These are phyloP conservation scores for Pocillopora meandrina DNA, from an alignment of 92 coral and sea anemone species.

Conservation along the genomic window DNA sequence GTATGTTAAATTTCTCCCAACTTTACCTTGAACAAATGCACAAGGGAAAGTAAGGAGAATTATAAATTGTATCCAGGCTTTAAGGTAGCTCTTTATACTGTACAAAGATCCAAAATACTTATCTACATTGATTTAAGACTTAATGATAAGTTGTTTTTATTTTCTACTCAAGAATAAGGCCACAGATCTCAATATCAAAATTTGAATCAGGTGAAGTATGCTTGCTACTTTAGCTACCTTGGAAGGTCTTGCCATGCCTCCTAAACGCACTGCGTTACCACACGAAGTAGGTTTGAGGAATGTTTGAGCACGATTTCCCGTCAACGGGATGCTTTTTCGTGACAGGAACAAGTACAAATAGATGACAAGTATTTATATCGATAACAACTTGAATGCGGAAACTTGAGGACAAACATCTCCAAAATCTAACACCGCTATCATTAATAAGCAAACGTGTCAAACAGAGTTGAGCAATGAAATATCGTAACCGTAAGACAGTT, in stretches of 20 bases:
- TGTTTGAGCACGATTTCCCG: neutral
- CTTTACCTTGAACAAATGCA: neutral
- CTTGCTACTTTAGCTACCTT: neutral
- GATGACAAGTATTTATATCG: neutral
- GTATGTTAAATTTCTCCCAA: neutral
- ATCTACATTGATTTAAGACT: conserved; percentile 26
- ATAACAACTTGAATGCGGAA: neutral
- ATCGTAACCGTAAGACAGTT: too few relatives aligned
- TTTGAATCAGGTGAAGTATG: neutral
- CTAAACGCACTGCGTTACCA: neutral
- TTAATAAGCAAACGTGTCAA: neutral
- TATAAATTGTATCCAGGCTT: neutral
- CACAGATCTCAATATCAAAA: neutral
- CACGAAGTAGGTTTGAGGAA: neutral
- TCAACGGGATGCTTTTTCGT: neutral
- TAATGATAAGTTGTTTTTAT: neutral
- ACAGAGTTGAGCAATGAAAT: too few relatives aligned
- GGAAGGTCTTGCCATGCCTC: neutral
- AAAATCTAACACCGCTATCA: neutral
- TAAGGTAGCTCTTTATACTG: conserved; percentile 8
- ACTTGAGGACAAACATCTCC: neutral
- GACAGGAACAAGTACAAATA: neutral
- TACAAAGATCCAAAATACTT: conserved; percentile 29
- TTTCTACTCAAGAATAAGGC: neutral
- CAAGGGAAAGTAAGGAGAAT: neutral